Percentiles rank a stretch among this genome's conserved stretches.
These are phyloP conservation scores for Ormyrus nitidulus DNA, from an alignment of 2,888 invertebrate genomes.

Conservation along the genomic window DNA sequence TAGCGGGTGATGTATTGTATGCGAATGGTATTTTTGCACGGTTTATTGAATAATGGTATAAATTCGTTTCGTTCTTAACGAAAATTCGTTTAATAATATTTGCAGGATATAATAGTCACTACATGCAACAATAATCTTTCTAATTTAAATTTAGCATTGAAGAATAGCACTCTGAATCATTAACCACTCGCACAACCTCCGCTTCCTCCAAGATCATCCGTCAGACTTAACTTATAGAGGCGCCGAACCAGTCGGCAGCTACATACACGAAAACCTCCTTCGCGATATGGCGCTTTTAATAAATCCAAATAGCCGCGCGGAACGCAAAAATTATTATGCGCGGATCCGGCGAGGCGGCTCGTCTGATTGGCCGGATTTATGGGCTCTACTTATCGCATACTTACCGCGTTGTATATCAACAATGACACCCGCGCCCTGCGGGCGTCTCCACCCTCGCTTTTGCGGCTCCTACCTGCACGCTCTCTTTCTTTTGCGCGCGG, in stretches of 20 bases:
- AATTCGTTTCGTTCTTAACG: too few species aligned
- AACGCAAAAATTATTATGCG: background rate
- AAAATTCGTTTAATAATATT: too few species aligned
- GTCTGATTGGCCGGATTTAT: conserved; percentile 74
- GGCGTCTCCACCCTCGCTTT: conserved; percentile 59
- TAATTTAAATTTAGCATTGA: too few species aligned
- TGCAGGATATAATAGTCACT: too few species aligned
- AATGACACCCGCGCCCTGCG: conserved; percentile 74
- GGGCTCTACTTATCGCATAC: conserved; percentile 74
- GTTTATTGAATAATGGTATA: too few species aligned
- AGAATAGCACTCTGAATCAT: background rate
- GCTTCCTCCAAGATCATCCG: background rate
- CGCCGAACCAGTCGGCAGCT: too few species aligned
- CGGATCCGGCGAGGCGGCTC: background rate
- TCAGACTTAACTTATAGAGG: too few species aligned
- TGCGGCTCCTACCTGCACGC: background rate
- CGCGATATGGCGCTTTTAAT: conserved; percentile 2
- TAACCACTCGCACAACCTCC: conserved; percentile 4
- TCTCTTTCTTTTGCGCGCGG: background rate
- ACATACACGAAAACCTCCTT: too few species aligned
- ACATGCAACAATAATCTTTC: too few species aligned
- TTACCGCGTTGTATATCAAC: conserved; percentile 74
- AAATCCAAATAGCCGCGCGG: conserved; percentile 1
- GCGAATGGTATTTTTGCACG: too few species aligned
- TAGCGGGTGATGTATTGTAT: too few species aligned